Evolutionary conservation across 1,140 invertebrate genomes (phyloP).

Genomic region (Drosophila littoralis): DNA sequence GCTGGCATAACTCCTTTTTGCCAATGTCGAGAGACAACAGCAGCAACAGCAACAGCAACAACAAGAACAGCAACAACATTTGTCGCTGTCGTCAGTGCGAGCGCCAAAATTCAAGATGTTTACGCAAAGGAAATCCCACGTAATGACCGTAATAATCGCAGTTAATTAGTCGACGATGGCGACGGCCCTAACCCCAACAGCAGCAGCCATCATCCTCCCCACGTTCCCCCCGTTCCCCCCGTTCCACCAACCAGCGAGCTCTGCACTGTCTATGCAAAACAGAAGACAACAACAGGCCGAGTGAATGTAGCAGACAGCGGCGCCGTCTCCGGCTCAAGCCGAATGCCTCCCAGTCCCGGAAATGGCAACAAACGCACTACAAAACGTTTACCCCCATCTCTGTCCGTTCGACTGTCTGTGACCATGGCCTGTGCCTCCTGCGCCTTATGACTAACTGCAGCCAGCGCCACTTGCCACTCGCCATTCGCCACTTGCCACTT

Average conservation of each 20-base stretch:
- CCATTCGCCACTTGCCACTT: not conserved
- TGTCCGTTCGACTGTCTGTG: not conserved
- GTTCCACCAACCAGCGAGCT: not conserved
- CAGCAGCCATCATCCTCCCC: not conserved
- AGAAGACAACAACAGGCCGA: constrained; percentile 55
- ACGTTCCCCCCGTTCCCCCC: not conserved
- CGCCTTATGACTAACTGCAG: constrained; percentile 66
- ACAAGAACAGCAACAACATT: constrained; percentile 35
- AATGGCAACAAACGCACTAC: constrained; percentile 79
- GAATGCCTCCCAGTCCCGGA: constrained; percentile 36
- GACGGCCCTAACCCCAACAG: constrained; percentile 57
- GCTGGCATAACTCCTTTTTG: constrained; percentile 68
- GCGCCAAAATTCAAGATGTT: constrained; percentile 84
- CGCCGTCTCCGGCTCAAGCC: constrained; percentile 25
- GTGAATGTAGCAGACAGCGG: constrained; percentile 39
- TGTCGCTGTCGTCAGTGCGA: constrained; percentile 54
- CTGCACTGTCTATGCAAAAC: constrained; percentile 71
- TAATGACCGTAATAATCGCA: constrained; percentile 85
- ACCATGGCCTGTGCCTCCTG: constrained; percentile 12
- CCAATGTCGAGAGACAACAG: constrained; percentile 42
- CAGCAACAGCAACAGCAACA: not conserved
- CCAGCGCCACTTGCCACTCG: constrained; percentile 4
- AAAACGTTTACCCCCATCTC: constrained; percentile 49
- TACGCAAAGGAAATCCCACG: constrained; percentile 84
- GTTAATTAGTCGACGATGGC: constrained; percentile 84